Evolutionary conservation across 1,140 invertebrate genomes (phyloP), one percentile per base, ranked within the genome.

Genomic region (Antheraea mylitta): DNA sequence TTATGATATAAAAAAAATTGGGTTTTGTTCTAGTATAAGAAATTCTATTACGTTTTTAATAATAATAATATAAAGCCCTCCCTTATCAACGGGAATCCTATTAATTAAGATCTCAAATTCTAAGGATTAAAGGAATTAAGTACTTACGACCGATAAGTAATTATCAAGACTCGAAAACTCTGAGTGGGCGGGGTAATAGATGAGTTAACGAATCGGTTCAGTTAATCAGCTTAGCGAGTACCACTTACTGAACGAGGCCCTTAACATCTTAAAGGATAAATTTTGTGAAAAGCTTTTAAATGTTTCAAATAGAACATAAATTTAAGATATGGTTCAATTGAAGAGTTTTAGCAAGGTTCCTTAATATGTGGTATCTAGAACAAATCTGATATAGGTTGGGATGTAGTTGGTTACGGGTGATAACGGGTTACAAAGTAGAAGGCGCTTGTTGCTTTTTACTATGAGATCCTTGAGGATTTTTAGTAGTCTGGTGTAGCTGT

Each of bases 211-310:
- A 71, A 74, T 70, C 58, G 66, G 60, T 66, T 68, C 72, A 72
- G 67, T 70, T 83, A 83, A 78, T 82, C 77, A 71, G 58, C 75
- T 78, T 78, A 72, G 36, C 11, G 45, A 53, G 45, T 6, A 53
- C 45, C 45, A 38, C 37, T 18, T 65, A 71, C 70, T 79, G 77
- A 75, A 76, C 76, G 75, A 71, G 65, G 66, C 59, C 42, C 67
- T 58, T 45, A 63, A 37, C 38, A 72, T 69, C 67, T 72, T 70
- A 65, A 42, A 18, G 74, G 48, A 66, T 71, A 58, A 73, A 68
- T 45, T 73, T 70, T 19, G 64, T 66, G 11, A 53, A 69, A 61
- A 71, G 64, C 22, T 61, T 30, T 45, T 65, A 74, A 73, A 69
- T 64, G 66, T 69, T 67, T 77, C 66, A 73, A 76, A 76, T 78